Percentiles rank a stretch among this genome's conserved stretches.
Evolutionary conservation across 2,113 vertebrate genomes (phyloP).

Genomic region (Mustelus asterias): DNA sequence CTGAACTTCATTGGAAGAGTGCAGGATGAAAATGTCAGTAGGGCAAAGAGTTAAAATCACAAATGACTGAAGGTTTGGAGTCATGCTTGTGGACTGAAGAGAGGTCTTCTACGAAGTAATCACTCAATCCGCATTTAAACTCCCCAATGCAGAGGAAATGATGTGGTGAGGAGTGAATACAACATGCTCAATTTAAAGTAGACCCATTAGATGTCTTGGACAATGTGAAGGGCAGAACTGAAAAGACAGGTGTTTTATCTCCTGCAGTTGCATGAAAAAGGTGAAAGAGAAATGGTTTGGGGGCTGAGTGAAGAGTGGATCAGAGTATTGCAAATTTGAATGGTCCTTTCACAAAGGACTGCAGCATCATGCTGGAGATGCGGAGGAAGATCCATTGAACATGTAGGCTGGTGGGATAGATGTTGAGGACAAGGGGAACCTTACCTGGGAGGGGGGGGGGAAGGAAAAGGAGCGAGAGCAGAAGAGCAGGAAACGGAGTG

Average conservation of each 20-base stretch:
- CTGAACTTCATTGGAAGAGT: not conserved
- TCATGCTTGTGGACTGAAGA: not conserved
- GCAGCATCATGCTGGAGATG: too few relatives aligned
- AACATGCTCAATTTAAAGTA: not conserved
- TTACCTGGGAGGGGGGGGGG: not conserved
- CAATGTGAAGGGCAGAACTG: not conserved
- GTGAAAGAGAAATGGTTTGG: too few relatives aligned
- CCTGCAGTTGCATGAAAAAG: too few relatives aligned
- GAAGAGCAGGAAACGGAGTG: not conserved
- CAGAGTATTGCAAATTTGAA: too few relatives aligned
- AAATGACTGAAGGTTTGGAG: not conserved
- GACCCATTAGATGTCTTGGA: not conserved
- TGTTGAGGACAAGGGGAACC: not conserved
- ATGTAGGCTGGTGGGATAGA: not conserved
- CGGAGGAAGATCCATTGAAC: not conserved
- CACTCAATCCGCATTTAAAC: not conserved
- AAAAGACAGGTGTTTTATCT: not conserved
- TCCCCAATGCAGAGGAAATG: not conserved
- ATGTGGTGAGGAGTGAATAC: not conserved
- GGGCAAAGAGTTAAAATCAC: not conserved
- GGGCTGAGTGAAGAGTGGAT: too few relatives aligned
- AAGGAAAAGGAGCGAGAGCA: not conserved
- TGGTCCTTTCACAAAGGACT: too few relatives aligned
- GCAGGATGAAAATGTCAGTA: too few relatives aligned
- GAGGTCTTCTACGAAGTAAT: not conserved